Percentiles rank a stretch among this genome's conserved stretches.
Evolutionary conservation across 2,888 invertebrate genomes (phyloP).

Genomic region (Phytoseiulus persimilis): DNA sequence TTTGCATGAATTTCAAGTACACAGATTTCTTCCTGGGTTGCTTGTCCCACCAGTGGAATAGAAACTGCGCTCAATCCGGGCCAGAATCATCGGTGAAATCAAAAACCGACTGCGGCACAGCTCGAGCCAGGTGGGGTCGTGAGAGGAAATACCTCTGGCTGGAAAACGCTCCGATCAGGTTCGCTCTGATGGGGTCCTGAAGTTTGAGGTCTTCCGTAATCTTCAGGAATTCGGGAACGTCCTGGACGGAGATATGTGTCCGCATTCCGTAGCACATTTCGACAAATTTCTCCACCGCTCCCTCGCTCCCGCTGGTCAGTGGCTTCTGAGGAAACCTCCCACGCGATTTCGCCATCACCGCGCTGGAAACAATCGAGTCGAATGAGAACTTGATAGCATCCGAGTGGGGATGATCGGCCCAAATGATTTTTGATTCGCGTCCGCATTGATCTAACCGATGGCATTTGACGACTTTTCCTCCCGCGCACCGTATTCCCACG

Average conservation of each 20-base stretch:
- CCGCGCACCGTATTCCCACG: not conserved
- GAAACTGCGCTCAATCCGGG: not conserved
- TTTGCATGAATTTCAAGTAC: not conserved
- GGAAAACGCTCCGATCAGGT: not conserved
- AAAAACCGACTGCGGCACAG: not conserved
- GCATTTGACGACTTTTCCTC: not conserved
- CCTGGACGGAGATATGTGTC: not conserved
- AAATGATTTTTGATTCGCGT: too few relatives aligned
- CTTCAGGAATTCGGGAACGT: not conserved
- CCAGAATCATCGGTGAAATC: not conserved
- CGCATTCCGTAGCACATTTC: not conserved
- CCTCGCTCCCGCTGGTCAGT: not conserved
- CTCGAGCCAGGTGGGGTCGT: not conserved
- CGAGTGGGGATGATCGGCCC: too few relatives aligned
- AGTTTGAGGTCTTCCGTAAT: not conserved
- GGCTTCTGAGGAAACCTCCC: not conserved
- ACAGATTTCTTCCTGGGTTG: not conserved
- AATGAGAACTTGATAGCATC: too few relatives aligned
- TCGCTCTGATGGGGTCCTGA: not conserved
- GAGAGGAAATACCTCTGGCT: not conserved
- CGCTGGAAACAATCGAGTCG: not conserved
- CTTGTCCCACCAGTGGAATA: not conserved
- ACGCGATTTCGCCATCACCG: not conserved
- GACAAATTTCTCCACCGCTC: not conserved
- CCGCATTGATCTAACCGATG: not conserved